Conservation (phyloP, 2,797 vertebrate species). For the Enteromius thamalakanensis region DNA sequence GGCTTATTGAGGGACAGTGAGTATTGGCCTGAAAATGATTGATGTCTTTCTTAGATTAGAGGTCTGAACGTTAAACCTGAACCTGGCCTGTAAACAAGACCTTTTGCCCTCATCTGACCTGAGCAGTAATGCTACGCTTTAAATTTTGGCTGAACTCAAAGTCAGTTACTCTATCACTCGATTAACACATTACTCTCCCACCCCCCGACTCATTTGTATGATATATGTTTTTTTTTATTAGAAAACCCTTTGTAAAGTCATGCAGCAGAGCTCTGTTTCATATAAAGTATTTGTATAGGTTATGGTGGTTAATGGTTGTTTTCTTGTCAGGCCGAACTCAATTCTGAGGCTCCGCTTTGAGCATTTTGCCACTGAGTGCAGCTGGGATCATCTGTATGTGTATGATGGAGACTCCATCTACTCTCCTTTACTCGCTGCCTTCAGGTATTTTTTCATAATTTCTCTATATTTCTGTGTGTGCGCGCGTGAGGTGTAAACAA, state of each 20-base stretch:
- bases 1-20: conserved; percentile 97
- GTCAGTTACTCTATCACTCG: neutral
- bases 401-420: conserved; percentile 97
- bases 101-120: neutral
- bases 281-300: neutral
- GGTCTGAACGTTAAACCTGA: neutral
- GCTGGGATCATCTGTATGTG: conserved; percentile 97
- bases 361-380: conserved; percentile 97
- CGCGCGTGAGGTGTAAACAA: conserved; percentile 25
- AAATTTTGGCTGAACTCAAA: neutral
- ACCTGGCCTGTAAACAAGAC: neutral
- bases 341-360: conserved; percentile 90
- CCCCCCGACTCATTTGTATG: neutral
- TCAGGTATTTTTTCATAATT: conserved; percentile 80
- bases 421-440: conserved; percentile 90
- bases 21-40: conserved; percentile 59
- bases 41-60: conserved; percentile 15
- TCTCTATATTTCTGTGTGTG: neutral
- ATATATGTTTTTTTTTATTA: neutral
- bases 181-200: no score
- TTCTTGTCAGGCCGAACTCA: conserved; percentile 83
- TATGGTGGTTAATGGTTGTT: neutral
- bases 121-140: neutral
- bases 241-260: neutral
- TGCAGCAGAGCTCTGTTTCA: neutral